Base-by-base conservation (phyloP, 2,888 invertebrate species). In the Trissonchulus sp. region DNA sequence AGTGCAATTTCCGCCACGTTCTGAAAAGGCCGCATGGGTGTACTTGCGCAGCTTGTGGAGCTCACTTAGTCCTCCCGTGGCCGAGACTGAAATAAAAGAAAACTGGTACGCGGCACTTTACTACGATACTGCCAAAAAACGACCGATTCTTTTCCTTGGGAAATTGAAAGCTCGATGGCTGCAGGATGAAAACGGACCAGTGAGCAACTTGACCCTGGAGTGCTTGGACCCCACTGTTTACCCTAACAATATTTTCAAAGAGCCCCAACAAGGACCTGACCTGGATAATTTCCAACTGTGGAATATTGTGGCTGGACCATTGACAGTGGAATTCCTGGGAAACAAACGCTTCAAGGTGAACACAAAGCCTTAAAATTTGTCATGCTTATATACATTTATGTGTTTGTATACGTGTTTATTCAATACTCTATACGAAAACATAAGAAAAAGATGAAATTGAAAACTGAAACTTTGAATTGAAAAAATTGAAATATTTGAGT, bases 81-180 rank as follows among this genome's bases (percentile, higher is more conserved):
- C 18, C 60, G 18, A 18, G 18, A n/a, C n/a, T n/a, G n/a, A n/a
- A n/a, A 18, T 60, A n/a, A 60, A 60, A n/a, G 60, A 60, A n/a
- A 18, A 60, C n/a, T 60, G 60, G 60, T 60, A 60, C 60, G 60
- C 60, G n/a, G 60, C 60, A 60, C n/a, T 60, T 60, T 60, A 60
- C n/a, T 60, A 60, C 18, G 60, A 60, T n/a, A n/a, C 60, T n/a
- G 60, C 18, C 18, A 60, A 60, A 60, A 60, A 60, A 60, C n/a
- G 60, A n/a, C 60, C 60, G 18, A 60, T 60, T 18, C n/a, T 60
- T 18, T 60, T 18, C 60, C 18, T 60, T 60, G 60, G 60, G 60
- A 60, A 60, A n/a, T n/a, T 60, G 60, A 60, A 60, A n/a, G 18
- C 60, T 18, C 18, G 60, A 60, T 18, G n/a, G 60, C 18, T n/a